phyloP scores from a whole-genome alignment of 2,797 vertebrate genomes.

The Cossypha dichroa region DNA sequence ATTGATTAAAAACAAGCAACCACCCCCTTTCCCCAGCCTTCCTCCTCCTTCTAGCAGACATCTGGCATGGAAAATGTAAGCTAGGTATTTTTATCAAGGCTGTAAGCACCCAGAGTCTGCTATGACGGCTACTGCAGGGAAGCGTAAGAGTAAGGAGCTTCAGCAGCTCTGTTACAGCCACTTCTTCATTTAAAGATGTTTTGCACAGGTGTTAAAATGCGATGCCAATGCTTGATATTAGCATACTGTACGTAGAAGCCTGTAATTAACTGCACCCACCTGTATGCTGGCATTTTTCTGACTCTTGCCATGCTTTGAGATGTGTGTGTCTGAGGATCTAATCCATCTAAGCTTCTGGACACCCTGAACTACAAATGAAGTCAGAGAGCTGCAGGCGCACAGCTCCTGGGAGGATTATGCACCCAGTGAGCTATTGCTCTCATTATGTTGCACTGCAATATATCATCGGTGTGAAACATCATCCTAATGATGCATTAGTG shows the following conservation, averaged over 20 bases:
- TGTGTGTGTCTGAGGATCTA: neutral
- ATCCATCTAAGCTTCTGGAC: slow-evolving; percentile 26
- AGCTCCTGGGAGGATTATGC: slow-evolving; percentile 65
- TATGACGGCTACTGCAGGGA: neutral
- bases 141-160: neutral
- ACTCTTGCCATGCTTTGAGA: slow-evolving; percentile 31
- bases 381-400: slow-evolving; percentile 14
- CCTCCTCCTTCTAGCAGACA: neutral
- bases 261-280: slow-evolving; percentile 42
- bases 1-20: slow-evolving; percentile 14
- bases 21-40: neutral
- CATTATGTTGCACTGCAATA: slow-evolving; percentile 71
- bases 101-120: neutral
- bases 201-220: slow-evolving; percentile 5
- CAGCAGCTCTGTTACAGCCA: neutral
- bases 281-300: slow-evolving; percentile 32
- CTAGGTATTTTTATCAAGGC: neutral
- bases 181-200: neutral
- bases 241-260: neutral
- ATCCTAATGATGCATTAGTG: slow-evolving; percentile 76
- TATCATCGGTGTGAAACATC: slow-evolving; percentile 70
- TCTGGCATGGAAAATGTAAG: neutral
- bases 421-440: slow-evolving; percentile 73
- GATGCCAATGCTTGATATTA: neutral
- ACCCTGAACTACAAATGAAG: slow-evolving; percentile 51